Evolutionary conservation across 1,140 invertebrate species (phyloP), one percentile per base, ranked within the genome.

Genomic region (Hyphantria cunea): DNA sequence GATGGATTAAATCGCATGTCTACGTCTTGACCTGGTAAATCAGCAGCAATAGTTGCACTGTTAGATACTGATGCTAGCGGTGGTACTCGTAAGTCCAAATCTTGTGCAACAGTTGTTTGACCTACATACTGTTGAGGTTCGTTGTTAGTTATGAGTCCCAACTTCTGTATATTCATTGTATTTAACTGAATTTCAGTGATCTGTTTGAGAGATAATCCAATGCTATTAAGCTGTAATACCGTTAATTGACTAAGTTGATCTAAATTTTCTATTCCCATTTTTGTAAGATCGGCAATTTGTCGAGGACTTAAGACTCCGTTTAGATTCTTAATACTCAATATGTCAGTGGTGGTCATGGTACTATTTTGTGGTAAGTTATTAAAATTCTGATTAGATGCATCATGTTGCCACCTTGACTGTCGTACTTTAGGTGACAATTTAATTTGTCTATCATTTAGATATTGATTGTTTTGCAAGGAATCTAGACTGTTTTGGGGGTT

Each of bases 401-500:
- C 88, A 71, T 87, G 88, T 78, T 90, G 92, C 94, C 94, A 94
- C 59, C 94, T 86, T 6, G 93, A 94, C 37, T 93, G 93, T 25
- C 93, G 88, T 33, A 93, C 91, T 76, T 93, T 93, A 45, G 91
- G 82, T 17, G 88, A 88, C 25, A 83, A 77, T 74, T 91, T 92
- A 58, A 85, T 91, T 70, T 80, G 80, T 66, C 78, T 86, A 11
- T 92, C 89, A 61, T 76, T 78, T 34, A 50, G 14, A 64, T 70
- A 80, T 52, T 81, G 74, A 65, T 80, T 78, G 34, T 63, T 69
- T 73, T 79, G 72, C 32, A 75, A 55, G 39, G 59, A 67, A 60
- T 86, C 79, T 25, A 64, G 42, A 67, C 76, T 80, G 17, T 25
- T 1, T 76, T 84, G 82, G 14, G 92, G 92, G 56, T 92, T 91